phyloP scores from a whole-genome alignment of 1,140 invertebrate genomes.

The Halesus radiatus region DNA sequence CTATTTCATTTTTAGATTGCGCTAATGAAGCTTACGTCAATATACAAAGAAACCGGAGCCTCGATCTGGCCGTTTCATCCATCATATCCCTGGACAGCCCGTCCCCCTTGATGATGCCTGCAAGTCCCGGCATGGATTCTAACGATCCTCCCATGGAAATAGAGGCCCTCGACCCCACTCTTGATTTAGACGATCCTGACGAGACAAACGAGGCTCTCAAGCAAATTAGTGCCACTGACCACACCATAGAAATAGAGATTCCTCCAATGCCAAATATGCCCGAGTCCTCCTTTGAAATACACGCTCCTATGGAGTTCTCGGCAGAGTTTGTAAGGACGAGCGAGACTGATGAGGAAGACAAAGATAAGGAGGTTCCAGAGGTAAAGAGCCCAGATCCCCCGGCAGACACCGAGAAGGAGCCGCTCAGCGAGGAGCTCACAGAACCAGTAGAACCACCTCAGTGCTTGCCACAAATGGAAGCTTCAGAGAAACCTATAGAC shows the following conservation, averaged over 20 bases:
- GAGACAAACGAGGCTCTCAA: slow-evolving; percentile 19
- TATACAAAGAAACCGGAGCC: slow-evolving; percentile 62
- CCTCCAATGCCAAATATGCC: background rate
- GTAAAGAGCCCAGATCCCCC: background rate
- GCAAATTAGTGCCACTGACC: background rate
- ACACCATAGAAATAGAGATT: slow-evolving; percentile 18
- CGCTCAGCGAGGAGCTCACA: background rate
- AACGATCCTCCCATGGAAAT: slow-evolving; percentile 13
- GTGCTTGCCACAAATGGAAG: background rate
- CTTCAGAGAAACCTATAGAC: slow-evolving; percentile 19
- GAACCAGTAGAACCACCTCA: background rate
- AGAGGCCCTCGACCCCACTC: slow-evolving; percentile 3
- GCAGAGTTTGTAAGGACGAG: background rate
- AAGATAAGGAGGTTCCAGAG: background rate
- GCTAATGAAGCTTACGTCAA: slow-evolving; percentile 68
- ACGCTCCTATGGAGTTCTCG: slow-evolving; percentile 18
- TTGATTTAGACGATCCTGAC: slow-evolving; percentile 22
- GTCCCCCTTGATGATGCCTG: slow-evolving; percentile 66
- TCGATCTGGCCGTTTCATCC: slow-evolving; percentile 46
- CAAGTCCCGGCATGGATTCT: slow-evolving; percentile 53
- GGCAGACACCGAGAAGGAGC: background rate
- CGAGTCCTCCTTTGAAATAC: background rate
- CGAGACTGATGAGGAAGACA: background rate
- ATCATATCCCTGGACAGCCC: slow-evolving; percentile 74
- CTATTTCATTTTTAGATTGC: slow-evolving; percentile 39